Evolutionary conservation across 2,888 invertebrate species (phyloP).

Genomic region (Conomelus anceps): DNA sequence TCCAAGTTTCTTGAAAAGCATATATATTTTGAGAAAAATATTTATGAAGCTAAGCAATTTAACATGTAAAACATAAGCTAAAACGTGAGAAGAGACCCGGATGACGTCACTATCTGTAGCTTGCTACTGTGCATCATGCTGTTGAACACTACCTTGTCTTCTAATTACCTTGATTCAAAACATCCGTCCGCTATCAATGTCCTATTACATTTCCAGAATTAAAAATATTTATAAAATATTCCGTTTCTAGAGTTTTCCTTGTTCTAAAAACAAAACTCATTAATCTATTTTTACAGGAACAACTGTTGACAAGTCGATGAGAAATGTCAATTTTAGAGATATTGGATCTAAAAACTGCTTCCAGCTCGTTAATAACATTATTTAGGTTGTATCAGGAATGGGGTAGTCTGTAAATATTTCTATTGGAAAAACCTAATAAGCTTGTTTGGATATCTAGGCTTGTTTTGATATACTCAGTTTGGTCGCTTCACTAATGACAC

Average conservation of each 20-base stretch:
- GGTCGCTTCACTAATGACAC: background rate
- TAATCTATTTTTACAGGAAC: background rate
- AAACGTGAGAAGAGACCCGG: no score
- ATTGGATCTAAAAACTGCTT: background rate
- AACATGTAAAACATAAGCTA: no score
- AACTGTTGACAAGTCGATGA: background rate
- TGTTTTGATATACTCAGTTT: background rate
- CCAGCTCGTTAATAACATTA: background rate
- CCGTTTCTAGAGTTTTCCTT: background rate
- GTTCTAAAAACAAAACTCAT: background rate
- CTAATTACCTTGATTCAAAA: no score
- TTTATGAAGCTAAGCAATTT: no score
- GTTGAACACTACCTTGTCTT: no score
- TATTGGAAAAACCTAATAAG: background rate
- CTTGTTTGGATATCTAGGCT: background rate
- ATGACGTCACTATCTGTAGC: no score
- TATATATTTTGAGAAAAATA: no score
- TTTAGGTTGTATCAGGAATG: background rate
- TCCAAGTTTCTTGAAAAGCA: no score
- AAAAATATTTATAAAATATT: background rate
- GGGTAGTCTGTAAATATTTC: background rate
- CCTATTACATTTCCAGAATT: no score
- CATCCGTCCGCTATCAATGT: no score
- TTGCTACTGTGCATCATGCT: no score
- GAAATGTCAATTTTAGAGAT: background rate